Base-by-base conservation (phyloP, 1,140 invertebrate genomes). In the Drosophila bocqueti region DNA sequence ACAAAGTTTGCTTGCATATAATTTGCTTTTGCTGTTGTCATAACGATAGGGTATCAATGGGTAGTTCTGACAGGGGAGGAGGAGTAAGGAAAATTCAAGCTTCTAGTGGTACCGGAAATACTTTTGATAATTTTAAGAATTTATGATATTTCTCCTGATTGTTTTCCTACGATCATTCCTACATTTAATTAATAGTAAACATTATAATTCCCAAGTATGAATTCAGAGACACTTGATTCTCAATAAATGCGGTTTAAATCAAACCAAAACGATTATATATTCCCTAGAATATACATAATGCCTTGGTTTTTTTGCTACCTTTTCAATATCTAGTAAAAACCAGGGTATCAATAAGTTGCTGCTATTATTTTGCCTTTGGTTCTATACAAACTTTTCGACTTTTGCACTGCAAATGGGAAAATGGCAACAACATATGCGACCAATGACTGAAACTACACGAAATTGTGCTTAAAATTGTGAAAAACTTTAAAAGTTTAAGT, bases 1-100 rank as follows among this genome's bases (percentile, higher is more conserved):
- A 89, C 84, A 87, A 87, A 87, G 81, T 87, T 87, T 87, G 71
- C 73, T 63, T 66, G 68, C 64, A 81, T 64, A 76, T 67, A 69
- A 67, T 78, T 67, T 62, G 61, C 42, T 21, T 46, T 64, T 62
- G 66, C 61, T 63, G 57, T 69, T 80, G 69, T 75, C 45, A 59
- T 63, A 60, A 67, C 52, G 31, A 64, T 10, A 52, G 60, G 76
- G 63, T 65, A 84, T 60, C 18, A 47, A 31, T 4, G 16, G 50
- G 49, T 49, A 24, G 34, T 31, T 34, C 9, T 16, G 24, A 24
- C 60, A 15, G 2, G 38, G 10, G 47, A 11, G 24, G 24, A 24
- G 24, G 11, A 40, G 55, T n/a, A 15, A 29, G 15, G 4, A n/a
- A 45, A n/a, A 38, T 16, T 15, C 1, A 0, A 34, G 15, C 1